Evolutionary conservation across 2,888 invertebrate species (phyloP).

Genomic region (Drosophila formosana): DNA sequence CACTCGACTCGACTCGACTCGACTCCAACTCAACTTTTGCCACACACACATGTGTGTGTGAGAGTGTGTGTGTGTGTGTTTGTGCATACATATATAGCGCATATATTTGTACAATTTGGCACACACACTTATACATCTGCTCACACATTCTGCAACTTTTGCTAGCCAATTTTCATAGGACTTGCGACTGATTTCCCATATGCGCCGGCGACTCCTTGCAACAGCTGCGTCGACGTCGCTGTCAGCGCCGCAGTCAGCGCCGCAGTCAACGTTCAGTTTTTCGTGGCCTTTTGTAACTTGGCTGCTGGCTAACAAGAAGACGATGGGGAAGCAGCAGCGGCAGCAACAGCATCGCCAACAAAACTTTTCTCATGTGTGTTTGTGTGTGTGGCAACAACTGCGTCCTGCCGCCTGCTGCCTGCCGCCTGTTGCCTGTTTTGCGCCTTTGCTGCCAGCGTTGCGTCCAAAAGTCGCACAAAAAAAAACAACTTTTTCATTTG

Average conservation of each 20-base stretch:
- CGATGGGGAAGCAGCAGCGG: constrained; percentile 30
- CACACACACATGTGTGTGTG: constrained; percentile 25
- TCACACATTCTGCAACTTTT: constrained; percentile 69
- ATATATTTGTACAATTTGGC: constrained; percentile 80
- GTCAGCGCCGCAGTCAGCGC: not conserved
- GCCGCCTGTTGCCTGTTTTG: constrained; percentile 31
- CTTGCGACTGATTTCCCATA: constrained; percentile 79
- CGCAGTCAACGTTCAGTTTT: constrained; percentile 33
- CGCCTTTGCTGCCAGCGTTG: constrained; percentile 32
- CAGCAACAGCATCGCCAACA: constrained; percentile 35
- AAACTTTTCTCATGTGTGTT: constrained; percentile 39
- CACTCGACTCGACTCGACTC: constrained; percentile 62
- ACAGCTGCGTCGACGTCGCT: constrained; percentile 10
- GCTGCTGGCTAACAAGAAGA: constrained; percentile 53
- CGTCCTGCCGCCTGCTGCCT: constrained; percentile 35
- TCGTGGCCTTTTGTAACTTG: constrained; percentile 63
- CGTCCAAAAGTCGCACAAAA: constrained; percentile 31
- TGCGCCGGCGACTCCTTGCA: constrained; percentile 58
- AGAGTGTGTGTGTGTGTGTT: not conserved
- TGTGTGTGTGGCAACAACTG: constrained; percentile 44
- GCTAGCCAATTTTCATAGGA: constrained; percentile 78
- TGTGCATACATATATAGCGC: constrained; percentile 49
- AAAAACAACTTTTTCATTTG: constrained; percentile 79
- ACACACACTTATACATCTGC: constrained; percentile 34
- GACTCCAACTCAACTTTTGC: constrained; percentile 75